phyloP scores from a whole-genome alignment of 2,888 invertebrate genomes.

The Coleophora flavipennella region DNA sequence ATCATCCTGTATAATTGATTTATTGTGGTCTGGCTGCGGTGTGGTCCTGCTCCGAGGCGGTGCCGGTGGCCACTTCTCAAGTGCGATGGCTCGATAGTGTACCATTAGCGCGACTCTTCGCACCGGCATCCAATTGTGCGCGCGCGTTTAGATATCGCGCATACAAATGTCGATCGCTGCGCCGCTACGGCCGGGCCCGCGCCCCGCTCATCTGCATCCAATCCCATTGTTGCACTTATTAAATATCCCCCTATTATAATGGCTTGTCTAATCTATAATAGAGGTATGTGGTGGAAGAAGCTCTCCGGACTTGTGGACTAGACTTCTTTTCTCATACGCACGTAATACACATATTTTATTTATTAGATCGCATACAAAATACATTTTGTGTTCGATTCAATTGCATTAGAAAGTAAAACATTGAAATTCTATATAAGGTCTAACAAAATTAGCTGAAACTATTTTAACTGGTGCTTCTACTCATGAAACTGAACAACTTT shows the following conservation, averaged over 20 bases:
- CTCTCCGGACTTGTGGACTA: too few relatives aligned
- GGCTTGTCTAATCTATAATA: too few relatives aligned
- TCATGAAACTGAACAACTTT: too few relatives aligned
- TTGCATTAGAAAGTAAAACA: too few relatives aligned
- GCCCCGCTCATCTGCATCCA: conserved; percentile 66
- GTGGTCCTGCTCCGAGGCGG: conserved; percentile 50
- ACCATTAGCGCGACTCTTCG: conserved; percentile 71
- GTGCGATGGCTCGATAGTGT: conserved; percentile 67
- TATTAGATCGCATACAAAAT: too few relatives aligned
- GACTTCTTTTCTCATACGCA: too few relatives aligned
- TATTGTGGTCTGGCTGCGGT: conserved; percentile 51
- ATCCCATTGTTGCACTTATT: conserved; percentile 70
- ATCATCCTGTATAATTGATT: conserved; percentile 43
- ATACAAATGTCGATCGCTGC: conserved; percentile 68
- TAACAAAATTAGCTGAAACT: too few relatives aligned
- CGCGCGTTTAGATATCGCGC: conserved; percentile 70
- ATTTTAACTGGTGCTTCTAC: too few relatives aligned
- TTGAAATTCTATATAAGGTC: too few relatives aligned
- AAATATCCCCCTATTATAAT: conserved; percentile 9
- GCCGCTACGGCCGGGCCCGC: conserved; percentile 27
- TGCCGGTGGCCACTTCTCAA: conserved; percentile 63
- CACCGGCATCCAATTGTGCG: conserved; percentile 71
- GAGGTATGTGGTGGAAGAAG: too few relatives aligned
- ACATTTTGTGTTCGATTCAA: too few relatives aligned
- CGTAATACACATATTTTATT: too few relatives aligned